Evolutionary conservation across 2,113 vertebrate genomes (phyloP), one percentile per base, ranked within the genome.

Genomic region (Vombatus ursinus): DNA sequence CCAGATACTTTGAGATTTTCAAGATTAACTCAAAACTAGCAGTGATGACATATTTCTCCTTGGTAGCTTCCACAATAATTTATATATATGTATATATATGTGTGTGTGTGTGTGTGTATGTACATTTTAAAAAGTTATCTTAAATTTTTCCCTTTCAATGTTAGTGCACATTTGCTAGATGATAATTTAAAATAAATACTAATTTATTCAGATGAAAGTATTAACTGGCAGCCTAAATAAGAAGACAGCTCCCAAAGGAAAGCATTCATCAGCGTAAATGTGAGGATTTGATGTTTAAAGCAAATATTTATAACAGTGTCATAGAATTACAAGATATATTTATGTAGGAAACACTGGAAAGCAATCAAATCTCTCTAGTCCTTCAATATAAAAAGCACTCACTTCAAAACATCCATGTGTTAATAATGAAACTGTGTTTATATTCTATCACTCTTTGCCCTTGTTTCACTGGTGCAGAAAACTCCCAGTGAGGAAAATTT

Each of bases 131-230:
- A 23, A 54, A 19, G 93, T 90, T 3, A 89, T 48, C 28, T 94
- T 96, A 91, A 94, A 94, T 1, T 10, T 14, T 19, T n/a, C 94
- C 93, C 90, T 95, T 96, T 50, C 12, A n/a, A 91, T 92, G 4
- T 89, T 95, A 91, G 52, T 91, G 1, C 50, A 14, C 37, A 24
- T 92, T 91, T 44, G n/a, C 49, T 95, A 94, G 89, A 68, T 54
- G 94, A 3, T 91, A 96, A 96, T 90, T 93, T 95, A 90, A 96
- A 93, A 31, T 89, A 93, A 90, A 92, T 14, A 28, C 22, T 90
- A n/a, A 95, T n/a, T 49, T 94, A 52, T 52, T 84, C 89, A 84
- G 47, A 26, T n/a, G 16, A 7, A 96, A 91, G 50, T 90, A 31
- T 50, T 90, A 53, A 16, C 14, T 12, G 19, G 28, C 49, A 68